Percentiles rank a stretch among this genome's conserved stretches.
Evolutionary conservation across 2,797 vertebrate species (phyloP).

Genomic region (Leptatherina wallacei): DNA sequence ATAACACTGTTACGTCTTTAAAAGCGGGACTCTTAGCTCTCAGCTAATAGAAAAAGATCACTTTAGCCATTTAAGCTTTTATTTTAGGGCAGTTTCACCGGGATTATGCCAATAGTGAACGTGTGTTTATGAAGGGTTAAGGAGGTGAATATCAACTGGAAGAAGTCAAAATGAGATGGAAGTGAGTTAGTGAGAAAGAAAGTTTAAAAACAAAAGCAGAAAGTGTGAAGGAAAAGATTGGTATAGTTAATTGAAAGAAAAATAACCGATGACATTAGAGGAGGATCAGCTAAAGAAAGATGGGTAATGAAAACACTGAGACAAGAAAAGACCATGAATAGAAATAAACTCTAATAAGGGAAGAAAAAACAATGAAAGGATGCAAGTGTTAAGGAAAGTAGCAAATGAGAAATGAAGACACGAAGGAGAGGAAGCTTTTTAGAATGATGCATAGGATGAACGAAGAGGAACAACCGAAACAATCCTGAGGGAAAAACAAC

Average conservation of each 20-base stretch:
- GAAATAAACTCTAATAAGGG: not conserved
- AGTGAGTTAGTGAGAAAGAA: not conserved
- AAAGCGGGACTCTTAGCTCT: too few relatives aligned
- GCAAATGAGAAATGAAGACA: not conserved
- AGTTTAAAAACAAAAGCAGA: not conserved
- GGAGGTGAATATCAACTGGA: too few relatives aligned
- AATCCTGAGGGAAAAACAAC: constrained; percentile 29
- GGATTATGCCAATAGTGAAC: too few relatives aligned
- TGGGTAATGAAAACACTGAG: not conserved
- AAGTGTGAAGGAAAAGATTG: not conserved
- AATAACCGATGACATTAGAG: not conserved
- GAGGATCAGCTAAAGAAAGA: not conserved
- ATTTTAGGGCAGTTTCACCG: too few relatives aligned
- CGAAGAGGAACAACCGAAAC: constrained; percentile 18
- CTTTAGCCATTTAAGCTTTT: too few relatives aligned
- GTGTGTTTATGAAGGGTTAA: too few relatives aligned
- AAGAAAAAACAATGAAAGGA: not conserved
- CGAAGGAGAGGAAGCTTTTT: not conserved
- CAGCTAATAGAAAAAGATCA: too few relatives aligned
- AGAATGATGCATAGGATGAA: constrained; percentile 6
- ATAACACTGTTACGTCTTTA: too few relatives aligned
- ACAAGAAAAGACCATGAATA: not conserved
- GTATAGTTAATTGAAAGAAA: not conserved
- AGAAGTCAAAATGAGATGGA: not conserved
- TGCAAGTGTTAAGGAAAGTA: not conserved